phyloP scores from a whole-genome alignment of 2,113 vertebrate species.

The Hippotragus niger region DNA sequence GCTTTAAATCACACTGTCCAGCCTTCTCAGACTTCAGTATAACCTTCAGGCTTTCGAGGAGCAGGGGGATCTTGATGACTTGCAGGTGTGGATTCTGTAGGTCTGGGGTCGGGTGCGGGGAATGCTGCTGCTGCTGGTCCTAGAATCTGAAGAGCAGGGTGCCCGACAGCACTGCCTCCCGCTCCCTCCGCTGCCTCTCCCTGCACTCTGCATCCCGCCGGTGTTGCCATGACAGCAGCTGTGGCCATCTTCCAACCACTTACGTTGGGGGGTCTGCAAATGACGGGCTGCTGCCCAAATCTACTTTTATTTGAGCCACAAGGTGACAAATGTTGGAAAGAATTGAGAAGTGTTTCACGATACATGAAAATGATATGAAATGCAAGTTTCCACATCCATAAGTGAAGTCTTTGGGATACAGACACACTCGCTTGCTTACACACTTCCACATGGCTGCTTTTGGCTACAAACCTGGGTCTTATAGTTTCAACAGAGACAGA shows the following conservation, averaged over 20 bases:
- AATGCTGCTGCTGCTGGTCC: background rate
- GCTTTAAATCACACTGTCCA: background rate
- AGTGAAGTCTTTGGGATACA: background rate
- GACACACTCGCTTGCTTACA: background rate
- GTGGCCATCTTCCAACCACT: background rate
- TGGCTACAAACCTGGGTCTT: background rate
- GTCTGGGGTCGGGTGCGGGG: rapidly evolving
- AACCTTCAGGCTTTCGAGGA: background rate
- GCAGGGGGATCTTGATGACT: background rate
- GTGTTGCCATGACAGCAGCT: background rate
- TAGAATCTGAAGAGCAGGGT: background rate
- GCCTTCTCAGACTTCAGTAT: background rate
- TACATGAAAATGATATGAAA: background rate
- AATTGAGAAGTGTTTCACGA: background rate
- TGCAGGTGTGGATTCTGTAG: too few species aligned
- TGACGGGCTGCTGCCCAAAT: background rate
- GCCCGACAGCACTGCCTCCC: too few species aligned
- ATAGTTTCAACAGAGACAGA: background rate
- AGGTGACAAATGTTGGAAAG: background rate
- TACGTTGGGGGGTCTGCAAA: background rate
- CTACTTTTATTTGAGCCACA: background rate
- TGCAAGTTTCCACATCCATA: background rate
- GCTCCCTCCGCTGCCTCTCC: background rate
- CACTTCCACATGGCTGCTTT: background rate
- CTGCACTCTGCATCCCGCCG: background rate